Evolutionary conservation across 1,140 invertebrate genomes (phyloP), one percentile per base, ranked within the genome.

Genomic region (Philotrypesis tridentata): DNA sequence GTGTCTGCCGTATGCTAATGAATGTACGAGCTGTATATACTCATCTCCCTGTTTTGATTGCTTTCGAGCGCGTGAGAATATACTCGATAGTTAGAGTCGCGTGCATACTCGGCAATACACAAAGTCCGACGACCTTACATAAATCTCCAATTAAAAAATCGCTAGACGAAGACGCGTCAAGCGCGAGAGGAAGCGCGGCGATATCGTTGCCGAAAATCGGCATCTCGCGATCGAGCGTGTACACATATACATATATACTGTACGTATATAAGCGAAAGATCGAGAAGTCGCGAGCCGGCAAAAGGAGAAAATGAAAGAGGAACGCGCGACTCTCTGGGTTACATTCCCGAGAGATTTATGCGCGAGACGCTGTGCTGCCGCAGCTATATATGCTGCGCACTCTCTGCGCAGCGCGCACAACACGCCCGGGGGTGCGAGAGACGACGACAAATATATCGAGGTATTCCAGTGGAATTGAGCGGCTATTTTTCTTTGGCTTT

Each of bases 361-460:
- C 83, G 72, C 78, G 79, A 73, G 77, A 70, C 40, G 84, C 23
- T 55, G 4, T 55, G 48, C 48, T 55, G 48, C 21, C 17, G 37
- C 37, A 2, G 40, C 40, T 43, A n/a, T n/a, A n/a, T n/a, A n/a
- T n/a, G n/a, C n/a, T n/a, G n/a, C n/a, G n/a, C n/a, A 17, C 48
- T 40, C 70, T 72, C 48, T 29, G 70, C 48, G 33, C 78, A 40
- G 55, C 25, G 75, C 40, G 40, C 74, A 11, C n/a, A n/a, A n/a
- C n/a, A 27, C 72, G 43, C 83, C 83, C 82, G 84, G 84, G 85
- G 83, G 87, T 84, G 85, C 83, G 84, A 84, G 82, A 86, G 83
- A 84, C 85, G 87, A 88, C 88, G 89, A 91, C 90, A 90, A 91
- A 91, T 91, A 89, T 91, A 91, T 91, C 89, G 89, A 90, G 88